These are phyloP conservation scores for Allophyes oxyacanthae DNA, from an alignment of 2,888 invertebrate species.

Conservation along the genomic window DNA sequence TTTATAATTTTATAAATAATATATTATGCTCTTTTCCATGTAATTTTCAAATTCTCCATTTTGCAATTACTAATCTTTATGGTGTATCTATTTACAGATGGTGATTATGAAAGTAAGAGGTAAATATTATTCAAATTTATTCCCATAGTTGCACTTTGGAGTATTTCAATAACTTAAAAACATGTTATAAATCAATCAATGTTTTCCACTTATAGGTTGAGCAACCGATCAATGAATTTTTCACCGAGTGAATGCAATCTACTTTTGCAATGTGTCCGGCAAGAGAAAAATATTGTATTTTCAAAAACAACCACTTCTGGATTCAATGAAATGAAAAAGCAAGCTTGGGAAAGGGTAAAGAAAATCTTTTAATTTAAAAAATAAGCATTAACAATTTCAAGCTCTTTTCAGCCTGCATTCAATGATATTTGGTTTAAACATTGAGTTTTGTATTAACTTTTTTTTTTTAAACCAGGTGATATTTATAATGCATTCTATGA, in stretches of 20 bases:
- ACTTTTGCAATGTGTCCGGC: slow-evolving; percentile 76
- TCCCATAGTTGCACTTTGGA: neutral
- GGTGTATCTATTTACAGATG: slow-evolving; percentile 42
- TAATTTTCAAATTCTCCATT: too few species aligned
- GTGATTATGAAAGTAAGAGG: slow-evolving; percentile 41
- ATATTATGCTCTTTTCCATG: too few species aligned
- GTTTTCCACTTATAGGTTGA: slow-evolving; percentile 34
- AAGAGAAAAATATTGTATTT: slow-evolving; percentile 76
- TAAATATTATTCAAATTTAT: slow-evolving; percentile 11
- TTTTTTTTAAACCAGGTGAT: too few species aligned
- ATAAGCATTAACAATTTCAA: too few species aligned
- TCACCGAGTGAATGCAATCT: slow-evolving; percentile 76
- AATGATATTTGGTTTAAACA: too few species aligned
- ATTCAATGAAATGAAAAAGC: slow-evolving; percentile 67
- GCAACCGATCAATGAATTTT: slow-evolving; percentile 68
- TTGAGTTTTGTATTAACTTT: too few species aligned
- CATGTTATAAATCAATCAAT: too few species aligned
- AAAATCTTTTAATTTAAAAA: neutral
- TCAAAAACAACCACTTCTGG: slow-evolving; percentile 61
- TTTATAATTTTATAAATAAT: too few species aligned
- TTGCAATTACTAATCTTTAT: too few species aligned
- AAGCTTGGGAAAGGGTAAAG: slow-evolving; percentile 80
- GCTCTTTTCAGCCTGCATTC: too few species aligned
- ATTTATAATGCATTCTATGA: too few species aligned
- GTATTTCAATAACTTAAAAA: too few species aligned